Evolutionary conservation across 1,140 invertebrate genomes (phyloP), one percentile per base, ranked within the genome.

Genomic region (Delia radicum): DNA sequence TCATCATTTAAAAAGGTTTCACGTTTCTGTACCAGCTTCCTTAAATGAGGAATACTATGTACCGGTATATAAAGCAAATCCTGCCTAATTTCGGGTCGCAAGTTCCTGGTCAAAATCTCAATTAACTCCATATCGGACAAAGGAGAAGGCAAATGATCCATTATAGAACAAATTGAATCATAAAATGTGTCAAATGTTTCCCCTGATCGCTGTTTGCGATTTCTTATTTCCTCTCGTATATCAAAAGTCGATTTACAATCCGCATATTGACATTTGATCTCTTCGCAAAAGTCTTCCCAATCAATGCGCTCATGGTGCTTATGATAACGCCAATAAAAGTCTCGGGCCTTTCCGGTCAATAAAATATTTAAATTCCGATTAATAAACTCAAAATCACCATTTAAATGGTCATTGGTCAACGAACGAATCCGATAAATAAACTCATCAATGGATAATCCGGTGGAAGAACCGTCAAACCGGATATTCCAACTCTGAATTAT

Each of bases 271-370:
- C 28, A 28, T 24, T 26, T 15, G 8, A 75, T 65, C 4, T 63
- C 74, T 2, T 27, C 33, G 37, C 65, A 75, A 48, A 75, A 75
- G 12, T 69, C 63, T 15, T 42, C 21, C 74, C 74, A 75, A n/a
- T 42, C 37, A 27, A 71, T 8, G 10, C 15, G 6, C 24, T 42
- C 29, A 3, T 55, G 37, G 15, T 71, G 46, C 7, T 62, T 55
- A 12, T 27, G 8, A n/a, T 74, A 74, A 1, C 48, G 42, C 73
- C 73, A 74, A 18, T 29, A 74, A 46, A 46, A 74, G 8, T 55
- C 46, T 31, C 15, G 10, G 10, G 73, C 73, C 15, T 74, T 74
- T 2, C 48, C 46, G 13, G 24, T 18, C 1, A 74, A 55, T 13
- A 74, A n/a, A n/a, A 62, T n/a, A 31, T 55, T 37, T n/a, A 74